A percentile compares a stretch with the other conserved stretches of the same genome.
These are phyloP conservation scores for Oreochromis aureus DNA, from an alignment of 2,113 vertebrate genomes.

Conservation along the genomic window DNA sequence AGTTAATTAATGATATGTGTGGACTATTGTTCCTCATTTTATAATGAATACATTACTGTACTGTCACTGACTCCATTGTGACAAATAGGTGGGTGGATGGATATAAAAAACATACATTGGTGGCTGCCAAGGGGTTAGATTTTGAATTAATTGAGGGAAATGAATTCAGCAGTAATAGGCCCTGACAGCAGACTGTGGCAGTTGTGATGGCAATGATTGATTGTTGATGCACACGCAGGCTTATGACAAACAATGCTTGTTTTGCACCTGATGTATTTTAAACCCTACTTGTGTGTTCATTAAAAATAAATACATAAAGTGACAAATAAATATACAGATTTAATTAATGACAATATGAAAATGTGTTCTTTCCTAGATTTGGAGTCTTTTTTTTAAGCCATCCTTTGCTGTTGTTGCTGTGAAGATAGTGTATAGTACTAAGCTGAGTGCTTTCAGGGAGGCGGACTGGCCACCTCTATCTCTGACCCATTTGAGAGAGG, in stretches of 20 bases:
- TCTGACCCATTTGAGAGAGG: slow-evolving; percentile 34
- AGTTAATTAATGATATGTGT: slow-evolving; percentile 74
- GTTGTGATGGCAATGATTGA: slow-evolving; percentile 74
- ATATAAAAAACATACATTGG: slow-evolving; percentile 71
- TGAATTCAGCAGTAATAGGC: slow-evolving; percentile 76
- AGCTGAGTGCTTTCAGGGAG: background rate
- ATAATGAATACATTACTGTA: slow-evolving; percentile 77
- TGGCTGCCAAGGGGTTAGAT: slow-evolving; percentile 70
- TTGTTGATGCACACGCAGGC: slow-evolving; percentile 67
- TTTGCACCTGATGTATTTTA: slow-evolving; percentile 51
- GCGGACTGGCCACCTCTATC: slow-evolving; percentile 11
- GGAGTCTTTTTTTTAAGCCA: background rate
- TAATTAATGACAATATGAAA: background rate
- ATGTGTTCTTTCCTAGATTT: background rate
- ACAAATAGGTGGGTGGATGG: slow-evolving; percentile 75
- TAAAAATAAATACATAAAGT: slow-evolving; percentile 51
- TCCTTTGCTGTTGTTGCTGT: background rate
- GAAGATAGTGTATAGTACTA: background rate
- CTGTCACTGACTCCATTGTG: slow-evolving; percentile 76
- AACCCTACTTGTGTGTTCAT: slow-evolving; percentile 49
- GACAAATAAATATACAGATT: slow-evolving; percentile 3
- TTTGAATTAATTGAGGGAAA: slow-evolving; percentile 80
- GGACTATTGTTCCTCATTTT: slow-evolving; percentile 71
- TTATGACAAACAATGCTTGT: slow-evolving; percentile 67
- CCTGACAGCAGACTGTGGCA: slow-evolving; percentile 73